These are phyloP conservation scores for Theodoxus fluviatilis DNA, from an alignment of 2,888 invertebrate species.

Conservation along the genomic window DNA sequence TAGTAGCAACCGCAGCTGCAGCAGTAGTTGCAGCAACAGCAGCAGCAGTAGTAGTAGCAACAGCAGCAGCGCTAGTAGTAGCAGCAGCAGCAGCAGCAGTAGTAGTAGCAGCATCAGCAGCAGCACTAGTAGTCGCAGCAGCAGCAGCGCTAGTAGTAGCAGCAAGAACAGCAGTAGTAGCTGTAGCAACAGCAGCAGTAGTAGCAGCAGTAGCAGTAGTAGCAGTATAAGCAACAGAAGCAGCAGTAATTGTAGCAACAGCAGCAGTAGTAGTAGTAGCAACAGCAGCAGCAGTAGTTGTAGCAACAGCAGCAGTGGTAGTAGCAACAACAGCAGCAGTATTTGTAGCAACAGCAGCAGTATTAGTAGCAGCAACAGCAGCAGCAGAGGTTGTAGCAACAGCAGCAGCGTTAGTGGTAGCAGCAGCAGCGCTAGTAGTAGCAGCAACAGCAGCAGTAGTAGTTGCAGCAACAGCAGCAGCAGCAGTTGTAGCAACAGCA, in stretches of 20 bases:
- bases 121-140: neutral
- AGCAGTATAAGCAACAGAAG: neutral
- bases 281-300: conserved; percentile 28
- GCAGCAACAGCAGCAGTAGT: conserved; percentile 6
- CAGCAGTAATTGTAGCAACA: neutral
- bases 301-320: conserved; percentile 23
- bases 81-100: conserved; percentile 13
- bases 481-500: conserved; percentile 8
- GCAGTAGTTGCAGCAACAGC: conserved; percentile 5
- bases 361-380: conserved; percentile 14
- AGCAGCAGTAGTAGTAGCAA: conserved; percentile 11
- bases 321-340: conserved; percentile 1
- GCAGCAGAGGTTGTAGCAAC: conserved; percentile 26
- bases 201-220: conserved; percentile 17
- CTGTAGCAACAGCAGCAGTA: neutral
- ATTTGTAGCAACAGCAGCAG: conserved; percentile 3
- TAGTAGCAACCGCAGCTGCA: neutral
- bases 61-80: conserved; percentile 12
- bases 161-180: conserved; percentile 2
- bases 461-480: conserved; percentile 8
- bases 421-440: conserved; percentile 19
- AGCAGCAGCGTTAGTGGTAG: conserved; percentile 28
- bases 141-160: conserved; percentile 12
- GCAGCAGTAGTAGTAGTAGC: conserved; percentile 26
- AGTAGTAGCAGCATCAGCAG: conserved; percentile 8